Evolutionary conservation across 37 sponge, comb jelly and placozoan genomes (phyloP), one percentile per base, ranked within the genome.

Genomic region (Chondrosia reniformis): DNA sequence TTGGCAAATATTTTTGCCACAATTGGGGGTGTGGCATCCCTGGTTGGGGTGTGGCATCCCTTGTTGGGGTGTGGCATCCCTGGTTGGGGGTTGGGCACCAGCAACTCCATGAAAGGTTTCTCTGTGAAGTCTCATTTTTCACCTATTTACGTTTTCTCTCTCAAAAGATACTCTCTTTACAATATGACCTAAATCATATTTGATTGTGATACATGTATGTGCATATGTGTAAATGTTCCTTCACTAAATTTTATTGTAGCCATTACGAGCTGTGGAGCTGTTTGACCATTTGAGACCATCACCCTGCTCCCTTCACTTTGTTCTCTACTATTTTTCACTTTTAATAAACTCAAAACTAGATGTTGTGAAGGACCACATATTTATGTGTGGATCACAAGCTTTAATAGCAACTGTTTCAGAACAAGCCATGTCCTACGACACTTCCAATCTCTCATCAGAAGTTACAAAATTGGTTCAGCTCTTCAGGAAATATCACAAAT

Each of bases 261-360:
- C 83, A 27, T 22, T 77, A 46, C 10, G 32, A 19, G 74, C 46
- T 69, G 74, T 81, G 1, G 27, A 66, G 22, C 44, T 84, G 54
- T 42, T 84, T 19, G 69, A 73, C 30, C 74, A 36, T 19, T 25
- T 84, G 10, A 34, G 54, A 15, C 45, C 78, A 15, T 46, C 74
- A 21, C 56, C 40, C 24, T 83, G 80, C 61, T 67, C 72, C 27
- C 78, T 86, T 15, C 79, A 87, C 24, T 30, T 91, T 41, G 73
- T 75, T n/a, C 34, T 87, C 0, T 91, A 87, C 75, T 87, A 67
- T 55, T 19, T 69, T 33, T 83, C 76, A 49, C 78, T 91, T 21
- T 65, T 78, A 13, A 33, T 91, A 30, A 86, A 84, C 66, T 32
- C 45, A 32, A 13, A 39, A 24, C 10, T 49, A 17, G 19, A n/a